Evolutionary conservation across 2,113 vertebrate species (phyloP), one percentile per base, ranked within the genome.

Genomic region (Herpailurus yagouaroundi): DNA sequence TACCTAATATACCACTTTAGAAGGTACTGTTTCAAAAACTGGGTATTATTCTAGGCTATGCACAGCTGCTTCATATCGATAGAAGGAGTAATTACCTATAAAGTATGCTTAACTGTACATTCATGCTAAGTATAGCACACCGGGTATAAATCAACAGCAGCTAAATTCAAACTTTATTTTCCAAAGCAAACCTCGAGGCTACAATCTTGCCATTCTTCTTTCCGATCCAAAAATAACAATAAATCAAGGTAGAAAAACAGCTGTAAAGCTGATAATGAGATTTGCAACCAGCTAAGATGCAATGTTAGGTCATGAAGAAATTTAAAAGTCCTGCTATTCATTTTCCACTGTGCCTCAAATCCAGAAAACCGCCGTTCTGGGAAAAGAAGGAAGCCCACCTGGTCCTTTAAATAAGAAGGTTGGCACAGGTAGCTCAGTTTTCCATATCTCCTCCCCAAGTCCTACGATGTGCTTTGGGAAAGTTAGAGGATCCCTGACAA

Each of bases 171-270:
- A 76, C 41, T 80, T 89, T 68, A 5, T 81, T 96, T 95, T 76
- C 80, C 60, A 84, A 68, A 84, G 97, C 55, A 92, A 96, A 82
- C n/a, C 69, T 85, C 92, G 15, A 87, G 92, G 89, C 69, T 92
- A 36, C 31, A n/a, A 29, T 92, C 94, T 94, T 88, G 21, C 87
- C 60, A 33, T 85, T 96, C 79, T 97, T 97, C 68, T 57, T 84
- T 97, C 76, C 50, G 76, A 93, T 96, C n/a, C 86, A 88, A 95
- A 97, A 87, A 89, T 77, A 94, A 94, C 95, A 96, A 77, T 94
- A 91, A 92, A 94, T 95, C 79, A 92, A 92, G 50, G 60, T 3
- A 81, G 64, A 50, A 73, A 97, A 97, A 86, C 57, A 95, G 82
- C 79, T 82, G 0, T 81, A 97, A 68, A 95, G 36, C 89, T 71